These are phyloP conservation scores for Siderastrea siderea DNA, from an alignment of 92 coral and sea anemone genomes.

Conservation along the genomic window DNA sequence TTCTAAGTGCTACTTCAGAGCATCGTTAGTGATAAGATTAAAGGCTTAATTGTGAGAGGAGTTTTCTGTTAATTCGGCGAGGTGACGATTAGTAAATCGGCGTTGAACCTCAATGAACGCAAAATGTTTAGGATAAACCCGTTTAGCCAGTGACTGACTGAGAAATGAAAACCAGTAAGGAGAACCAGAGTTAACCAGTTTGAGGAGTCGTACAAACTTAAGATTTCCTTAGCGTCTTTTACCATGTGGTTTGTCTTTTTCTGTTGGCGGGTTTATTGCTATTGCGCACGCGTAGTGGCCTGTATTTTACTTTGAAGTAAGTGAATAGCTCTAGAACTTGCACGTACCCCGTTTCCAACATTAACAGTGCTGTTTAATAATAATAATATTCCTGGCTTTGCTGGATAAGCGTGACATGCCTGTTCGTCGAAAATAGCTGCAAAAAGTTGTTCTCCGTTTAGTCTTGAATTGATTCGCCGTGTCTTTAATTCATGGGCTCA, in stretches of 20 bases:
- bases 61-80: neutral
- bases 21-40: neutral
- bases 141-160: neutral
- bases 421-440: neutral
- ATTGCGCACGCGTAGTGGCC: slow-evolving; percentile 14
- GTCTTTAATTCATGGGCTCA: neutral
- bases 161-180: neutral
- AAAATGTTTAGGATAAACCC: neutral
- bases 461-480: neutral
- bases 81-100: neutral
- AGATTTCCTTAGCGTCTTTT: neutral
- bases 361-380: too few relatives aligned
- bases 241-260: slow-evolving; percentile 21
- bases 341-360: too few relatives aligned
- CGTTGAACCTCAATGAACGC: neutral
- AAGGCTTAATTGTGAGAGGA: neutral
- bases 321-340: neutral
- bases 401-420: neutral
- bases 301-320: neutral
- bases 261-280: neutral
- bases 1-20: neutral
- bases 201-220: neutral
- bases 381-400: neutral
- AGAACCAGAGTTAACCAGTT: slow-evolving; percentile 41
- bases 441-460: neutral